phyloP scores from a whole-genome alignment of 1,140 invertebrate genomes.

The Drosophila miranda region DNA sequence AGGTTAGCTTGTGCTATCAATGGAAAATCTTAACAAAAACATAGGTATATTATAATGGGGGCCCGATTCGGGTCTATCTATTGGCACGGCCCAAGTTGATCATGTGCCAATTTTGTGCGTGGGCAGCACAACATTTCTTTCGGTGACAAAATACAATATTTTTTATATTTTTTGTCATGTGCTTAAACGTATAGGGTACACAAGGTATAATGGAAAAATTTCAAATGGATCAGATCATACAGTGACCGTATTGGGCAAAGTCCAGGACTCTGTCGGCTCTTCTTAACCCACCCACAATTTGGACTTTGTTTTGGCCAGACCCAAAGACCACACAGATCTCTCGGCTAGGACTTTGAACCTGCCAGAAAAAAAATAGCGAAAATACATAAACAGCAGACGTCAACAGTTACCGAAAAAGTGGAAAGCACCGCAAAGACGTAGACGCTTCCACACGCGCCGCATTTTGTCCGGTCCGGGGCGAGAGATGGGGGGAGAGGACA shows the following conservation, averaged over 20 bases:
- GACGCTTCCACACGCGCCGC: conserved; percentile 51
- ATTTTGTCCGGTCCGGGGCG: conserved; percentile 46
- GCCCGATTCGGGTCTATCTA: conserved; percentile 28
- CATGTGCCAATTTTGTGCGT: conserved; percentile 63
- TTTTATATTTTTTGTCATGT: background rate
- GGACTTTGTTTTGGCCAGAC: conserved; percentile 20
- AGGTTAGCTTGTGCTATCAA: conserved; percentile 34
- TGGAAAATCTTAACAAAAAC: conserved; percentile 23
- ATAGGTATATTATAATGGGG: conserved; percentile 19
- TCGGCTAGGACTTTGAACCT: conserved; percentile 53
- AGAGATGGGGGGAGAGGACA: conserved; percentile 15
- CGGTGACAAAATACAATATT: background rate
- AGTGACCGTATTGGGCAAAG: conserved; percentile 40
- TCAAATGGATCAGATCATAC: conserved; percentile 19
- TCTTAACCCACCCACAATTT: conserved; percentile 10
- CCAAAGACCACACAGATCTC: background rate
- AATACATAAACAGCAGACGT: conserved; percentile 45
- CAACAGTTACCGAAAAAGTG: conserved; percentile 49
- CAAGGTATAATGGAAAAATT: conserved; percentile 40
- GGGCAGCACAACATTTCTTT: conserved; percentile 36
- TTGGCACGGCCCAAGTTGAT: conserved; percentile 22
- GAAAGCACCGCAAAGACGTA: conserved; percentile 34
- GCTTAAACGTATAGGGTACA: conserved; percentile 11
- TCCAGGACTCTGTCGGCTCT: conserved; percentile 44
- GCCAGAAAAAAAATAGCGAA: conserved; percentile 13